A percentile compares a stretch with the other conserved stretches of the same genome.
Evolutionary conservation across 2,888 invertebrate genomes (phyloP).

Genomic region (Eupeodes latifasciatus): DNA sequence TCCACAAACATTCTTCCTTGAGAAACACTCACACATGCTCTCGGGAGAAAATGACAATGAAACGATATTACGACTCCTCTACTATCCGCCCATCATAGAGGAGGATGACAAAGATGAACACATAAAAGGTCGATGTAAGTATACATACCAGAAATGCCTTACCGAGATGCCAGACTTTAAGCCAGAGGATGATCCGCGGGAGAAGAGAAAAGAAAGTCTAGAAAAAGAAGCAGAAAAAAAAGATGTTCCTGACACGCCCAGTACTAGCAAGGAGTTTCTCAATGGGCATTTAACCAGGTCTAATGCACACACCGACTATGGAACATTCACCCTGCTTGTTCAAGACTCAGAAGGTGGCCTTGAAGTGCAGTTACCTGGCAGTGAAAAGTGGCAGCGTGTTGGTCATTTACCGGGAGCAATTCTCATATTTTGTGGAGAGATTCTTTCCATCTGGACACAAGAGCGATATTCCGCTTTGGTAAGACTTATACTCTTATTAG

Average conservation of each 20-base stretch:
- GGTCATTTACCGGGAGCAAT: conserved; percentile 91
- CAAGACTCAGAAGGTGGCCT: conserved; percentile 91
- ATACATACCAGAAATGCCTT: conserved; percentile 84
- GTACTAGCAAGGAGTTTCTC: conserved; percentile 83
- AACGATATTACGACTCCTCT: conserved; percentile 88
- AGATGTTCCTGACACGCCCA: conserved; percentile 76
- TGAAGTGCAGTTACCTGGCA: conserved; percentile 86
- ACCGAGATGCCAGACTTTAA: conserved; percentile 83
- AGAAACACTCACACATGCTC: conserved; percentile 88
- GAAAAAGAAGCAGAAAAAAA: conserved; percentile 78
- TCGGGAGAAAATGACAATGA: conserved; percentile 87
- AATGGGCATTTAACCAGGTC: conserved; percentile 86
- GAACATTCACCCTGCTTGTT: conserved; percentile 90
- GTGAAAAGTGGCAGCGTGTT: conserved; percentile 89
- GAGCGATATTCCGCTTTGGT: conserved; percentile 89
- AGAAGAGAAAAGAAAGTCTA: conserved; percentile 76
- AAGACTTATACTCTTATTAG: conserved; percentile 43
- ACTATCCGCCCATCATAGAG: conserved; percentile 89
- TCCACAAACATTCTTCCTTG: conserved; percentile 86
- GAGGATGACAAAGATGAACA: conserved; percentile 86
- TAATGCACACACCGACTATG: conserved; percentile 90
- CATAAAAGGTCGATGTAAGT: conserved; percentile 83
- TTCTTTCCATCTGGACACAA: conserved; percentile 90
- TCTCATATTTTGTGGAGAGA: conserved; percentile 90
- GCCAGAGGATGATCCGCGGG: conserved; percentile 82